Evolutionary conservation across 2,888 invertebrate genomes (phyloP), one percentile per base, ranked within the genome.

Genomic region (Sinotaia quadrata): DNA sequence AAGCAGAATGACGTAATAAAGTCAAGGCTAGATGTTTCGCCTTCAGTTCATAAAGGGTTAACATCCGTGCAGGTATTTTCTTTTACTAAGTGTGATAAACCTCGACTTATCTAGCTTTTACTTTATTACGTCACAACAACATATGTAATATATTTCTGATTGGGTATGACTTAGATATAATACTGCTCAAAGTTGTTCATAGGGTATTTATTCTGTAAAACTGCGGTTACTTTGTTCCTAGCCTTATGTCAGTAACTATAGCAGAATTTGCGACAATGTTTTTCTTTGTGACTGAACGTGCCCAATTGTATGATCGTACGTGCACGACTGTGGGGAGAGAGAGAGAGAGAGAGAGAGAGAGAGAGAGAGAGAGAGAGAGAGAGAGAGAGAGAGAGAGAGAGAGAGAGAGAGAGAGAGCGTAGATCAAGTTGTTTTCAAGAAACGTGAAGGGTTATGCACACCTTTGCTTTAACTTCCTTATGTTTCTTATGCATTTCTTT

Each of bases 381-480:
- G n/a, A n/a, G n/a, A n/a, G 54, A 54, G 54, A 54, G 31, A 54
- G 54, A 54, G 31, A 54, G 54, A 54, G 10, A n/a, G 0, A 29
- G 54, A 54, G 12, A 29, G 12, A 54, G 31, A 54, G 31, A 29
- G 12, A 54, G 54, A 54, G 12, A 29, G 31, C 27, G 18, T 21
- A 49, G 49, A 49, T 7, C 8, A 18, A 49, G 18, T 7, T 10
- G 10, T 15, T 15, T 41, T 12, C 41, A 15, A 41, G 10, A 41
- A 41, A 41, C 41, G 10, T 15, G 10, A n/a, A n/a, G n/a, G n/a
- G 18, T 41, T 41, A 41, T 8, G 18, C 10, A 41, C 10, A 15
- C 8, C 18, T 41, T 8, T 12, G 41, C 18, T 8, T 41, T 18
- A 41, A 12, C 41, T 12, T 41, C 41, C 10, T 8, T 41, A 41